These are phyloP conservation scores for Trissoscelio sp. DNA, from an alignment of 2,888 invertebrate species.

Conservation along the genomic window DNA sequence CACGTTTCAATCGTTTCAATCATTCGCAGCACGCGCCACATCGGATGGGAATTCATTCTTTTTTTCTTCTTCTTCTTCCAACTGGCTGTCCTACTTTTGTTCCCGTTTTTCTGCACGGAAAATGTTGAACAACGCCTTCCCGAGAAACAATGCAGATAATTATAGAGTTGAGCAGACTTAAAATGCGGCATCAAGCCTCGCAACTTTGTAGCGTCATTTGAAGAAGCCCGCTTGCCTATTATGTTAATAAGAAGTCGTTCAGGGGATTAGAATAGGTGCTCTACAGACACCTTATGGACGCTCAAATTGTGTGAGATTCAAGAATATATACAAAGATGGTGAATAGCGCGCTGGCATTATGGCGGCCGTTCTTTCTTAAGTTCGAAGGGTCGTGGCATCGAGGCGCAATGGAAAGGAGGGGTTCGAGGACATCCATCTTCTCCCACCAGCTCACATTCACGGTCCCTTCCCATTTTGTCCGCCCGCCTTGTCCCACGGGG, in stretches of 20 bases:
- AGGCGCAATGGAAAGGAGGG: conserved; percentile 77
- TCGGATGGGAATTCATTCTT: background rate
- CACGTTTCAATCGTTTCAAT: conserved; percentile 68
- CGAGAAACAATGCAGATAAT: conserved; percentile 27
- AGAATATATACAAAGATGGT: conserved; percentile 75
- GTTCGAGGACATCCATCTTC: conserved; percentile 83
- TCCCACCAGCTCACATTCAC: conserved; percentile 74
- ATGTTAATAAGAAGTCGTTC: conserved; percentile 69
- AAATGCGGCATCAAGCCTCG: conserved; percentile 33
- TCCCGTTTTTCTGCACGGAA: background rate
- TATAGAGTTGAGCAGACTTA: conserved; percentile 35
- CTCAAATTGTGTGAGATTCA: conserved; percentile 77
- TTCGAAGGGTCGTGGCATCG: conserved; percentile 80
- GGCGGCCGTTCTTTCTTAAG: conserved; percentile 81
- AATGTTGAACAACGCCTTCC: too few species aligned
- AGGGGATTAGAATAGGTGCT: conserved; percentile 77
- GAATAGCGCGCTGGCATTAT: conserved; percentile 81
- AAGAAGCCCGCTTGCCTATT: conserved; percentile 61
- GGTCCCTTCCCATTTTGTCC: conserved; percentile 75
- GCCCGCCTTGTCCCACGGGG: conserved; percentile 77
- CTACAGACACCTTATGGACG: conserved; percentile 80
- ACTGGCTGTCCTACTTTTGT: background rate
- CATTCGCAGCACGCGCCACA: conserved; percentile 66
- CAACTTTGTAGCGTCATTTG: conserved; percentile 55
- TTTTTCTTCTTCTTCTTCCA: too few species aligned